Evolutionary conservation across 2,797 vertebrate genomes (phyloP).

Genomic region (Anniella stebbinsi): DNA sequence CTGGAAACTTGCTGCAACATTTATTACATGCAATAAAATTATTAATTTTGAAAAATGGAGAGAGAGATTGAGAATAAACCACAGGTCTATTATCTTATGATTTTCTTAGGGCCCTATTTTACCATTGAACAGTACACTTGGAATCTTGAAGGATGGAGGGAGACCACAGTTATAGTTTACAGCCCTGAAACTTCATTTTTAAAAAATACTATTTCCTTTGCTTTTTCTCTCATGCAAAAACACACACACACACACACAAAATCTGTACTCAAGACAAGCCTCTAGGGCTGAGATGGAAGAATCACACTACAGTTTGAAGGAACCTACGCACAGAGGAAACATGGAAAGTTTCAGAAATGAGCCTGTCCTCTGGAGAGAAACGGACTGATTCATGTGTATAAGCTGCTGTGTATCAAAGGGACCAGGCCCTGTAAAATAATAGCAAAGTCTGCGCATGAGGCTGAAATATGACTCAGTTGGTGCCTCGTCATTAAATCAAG

Average conservation of each 20-base stretch:
- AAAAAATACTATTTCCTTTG: not conserved
- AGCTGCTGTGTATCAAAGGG: slow-evolving; percentile 20
- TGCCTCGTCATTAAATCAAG: slow-evolving; percentile 26
- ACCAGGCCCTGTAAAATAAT: slow-evolving; percentile 20
- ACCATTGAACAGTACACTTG: not conserved
- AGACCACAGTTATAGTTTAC: not conserved
- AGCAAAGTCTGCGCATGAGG: not conserved
- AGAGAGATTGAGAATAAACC: not conserved
- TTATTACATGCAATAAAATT: not conserved
- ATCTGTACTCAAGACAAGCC: not conserved
- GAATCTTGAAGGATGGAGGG: not conserved
- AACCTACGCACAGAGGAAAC: not conserved
- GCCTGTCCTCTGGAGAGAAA: slow-evolving; percentile 9
- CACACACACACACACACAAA: too few species aligned
- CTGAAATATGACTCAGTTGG: slow-evolving; percentile 23
- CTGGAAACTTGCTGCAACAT: not conserved
- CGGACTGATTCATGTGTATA: slow-evolving; percentile 24
- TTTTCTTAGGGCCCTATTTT: not conserved
- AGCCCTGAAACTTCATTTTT: not conserved
- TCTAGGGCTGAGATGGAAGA: not conserved
- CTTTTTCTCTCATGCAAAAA: not conserved
- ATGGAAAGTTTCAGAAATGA: slow-evolving; percentile 6
- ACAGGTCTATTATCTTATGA: not conserved
- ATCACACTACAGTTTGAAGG: not conserved
- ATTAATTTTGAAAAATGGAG: not conserved